Conservation (phyloP, 1,140 invertebrate species). For the Thaumatotibia leucotreta region DNA sequence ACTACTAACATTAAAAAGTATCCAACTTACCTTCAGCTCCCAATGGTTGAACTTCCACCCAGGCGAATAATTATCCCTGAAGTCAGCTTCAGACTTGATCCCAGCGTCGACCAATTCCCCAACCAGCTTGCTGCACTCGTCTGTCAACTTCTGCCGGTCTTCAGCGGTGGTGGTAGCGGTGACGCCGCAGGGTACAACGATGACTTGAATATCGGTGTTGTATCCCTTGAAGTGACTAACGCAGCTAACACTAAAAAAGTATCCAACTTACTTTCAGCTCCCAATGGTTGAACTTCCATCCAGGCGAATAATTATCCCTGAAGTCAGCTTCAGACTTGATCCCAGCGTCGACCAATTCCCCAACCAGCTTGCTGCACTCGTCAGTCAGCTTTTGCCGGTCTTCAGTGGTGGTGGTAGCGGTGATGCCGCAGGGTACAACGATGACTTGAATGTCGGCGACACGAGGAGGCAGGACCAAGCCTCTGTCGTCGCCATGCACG, state of each 20-base stretch:
- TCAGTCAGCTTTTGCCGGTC: conserved; percentile 83
- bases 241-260: conserved; percentile 43
- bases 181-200: conserved; percentile 98
- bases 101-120: conserved; percentile 77
- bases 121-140: conserved; percentile 84
- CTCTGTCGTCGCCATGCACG: conserved; percentile 98
- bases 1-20: not conserved
- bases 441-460: conserved; percentile 92
- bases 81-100: conserved; percentile 89
- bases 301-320: conserved; percentile 97
- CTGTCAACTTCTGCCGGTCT: conserved; percentile 83
- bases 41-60: conserved; percentile 99
- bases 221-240: no score
- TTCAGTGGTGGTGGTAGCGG: conserved; percentile 84
- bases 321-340: conserved; percentile 90
- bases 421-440: conserved; percentile 98
- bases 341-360: conserved; percentile 75
- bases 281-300: conserved; percentile 99
- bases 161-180: conserved; percentile 86
- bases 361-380: conserved; percentile 85
- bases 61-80: conserved; percentile 96
- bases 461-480: conserved; percentile 95
- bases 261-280: conserved; percentile 88
- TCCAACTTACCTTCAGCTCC: conserved; percentile 80
- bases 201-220: conserved; percentile 88